A percentile compares a stretch with the other conserved stretches of the same genome.
Evolutionary conservation across 2,888 invertebrate genomes (phyloP).

Genomic region (Phragmatobia fuliginosa): DNA sequence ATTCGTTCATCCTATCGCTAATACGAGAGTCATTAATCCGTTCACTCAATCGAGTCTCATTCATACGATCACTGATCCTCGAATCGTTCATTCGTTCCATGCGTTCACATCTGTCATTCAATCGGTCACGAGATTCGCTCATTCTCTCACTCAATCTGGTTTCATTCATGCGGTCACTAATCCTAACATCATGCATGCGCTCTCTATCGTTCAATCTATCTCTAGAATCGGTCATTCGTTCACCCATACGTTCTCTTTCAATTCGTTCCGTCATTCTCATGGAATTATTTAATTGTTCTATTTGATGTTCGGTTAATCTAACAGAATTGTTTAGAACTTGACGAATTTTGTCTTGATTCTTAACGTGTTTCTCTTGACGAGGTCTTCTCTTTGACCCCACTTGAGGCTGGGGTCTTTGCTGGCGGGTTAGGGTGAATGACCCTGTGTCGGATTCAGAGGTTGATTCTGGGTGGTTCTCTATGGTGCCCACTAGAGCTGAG

Average conservation of each 20-base stretch:
- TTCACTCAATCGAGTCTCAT: slow-evolving; percentile 31
- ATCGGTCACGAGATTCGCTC: slow-evolving; percentile 42
- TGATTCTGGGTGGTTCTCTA: slow-evolving; percentile 82
- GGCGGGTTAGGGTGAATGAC: slow-evolving; percentile 78
- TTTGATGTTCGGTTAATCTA: slow-evolving; percentile 58
- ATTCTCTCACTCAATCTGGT: slow-evolving; percentile 40
- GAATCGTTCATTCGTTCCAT: slow-evolving; percentile 39
- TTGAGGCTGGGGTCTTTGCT: slow-evolving; percentile 80
- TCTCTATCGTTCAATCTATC: slow-evolving; percentile 33
- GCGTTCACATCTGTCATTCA: slow-evolving; percentile 36
- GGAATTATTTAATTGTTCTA: slow-evolving; percentile 62
- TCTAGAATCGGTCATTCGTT: slow-evolving; percentile 44
- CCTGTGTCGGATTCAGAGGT: slow-evolving; percentile 83
- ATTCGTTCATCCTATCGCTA: slow-evolving; percentile 45
- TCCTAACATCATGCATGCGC: slow-evolving; percentile 43
- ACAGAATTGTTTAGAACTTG: slow-evolving; percentile 57
- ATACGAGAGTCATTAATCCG: slow-evolving; percentile 29
- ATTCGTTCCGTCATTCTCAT: slow-evolving; percentile 58
- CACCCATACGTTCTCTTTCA: slow-evolving; percentile 43
- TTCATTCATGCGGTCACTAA: slow-evolving; percentile 35
- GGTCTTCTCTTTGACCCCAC: slow-evolving; percentile 77
- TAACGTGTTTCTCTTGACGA: slow-evolving; percentile 71
- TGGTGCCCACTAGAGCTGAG: slow-evolving; percentile 81
- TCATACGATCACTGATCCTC: slow-evolving; percentile 32
- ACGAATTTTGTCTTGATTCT: slow-evolving; percentile 69